phyloP scores from a whole-genome alignment of 2,113 vertebrate genomes.

The Alethe diademata region DNA sequence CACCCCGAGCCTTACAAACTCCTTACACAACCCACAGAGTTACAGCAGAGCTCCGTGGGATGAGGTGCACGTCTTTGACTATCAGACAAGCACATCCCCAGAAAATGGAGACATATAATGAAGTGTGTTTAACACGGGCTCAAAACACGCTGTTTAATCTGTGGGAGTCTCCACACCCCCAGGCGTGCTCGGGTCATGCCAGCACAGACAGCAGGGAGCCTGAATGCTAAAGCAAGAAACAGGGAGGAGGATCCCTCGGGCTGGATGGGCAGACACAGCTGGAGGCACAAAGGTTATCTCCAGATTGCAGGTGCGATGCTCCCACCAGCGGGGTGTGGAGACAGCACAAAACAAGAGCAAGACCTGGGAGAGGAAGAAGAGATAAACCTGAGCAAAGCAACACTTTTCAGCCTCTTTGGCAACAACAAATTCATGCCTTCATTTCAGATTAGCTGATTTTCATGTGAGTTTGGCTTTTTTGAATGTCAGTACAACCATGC shows the following conservation, averaged over 20 bases:
- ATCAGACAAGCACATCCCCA: background rate
- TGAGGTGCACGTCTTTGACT: accelerated
- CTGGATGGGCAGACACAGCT: background rate
- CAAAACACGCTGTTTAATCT: accelerated
- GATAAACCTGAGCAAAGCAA: background rate
- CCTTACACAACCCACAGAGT: background rate
- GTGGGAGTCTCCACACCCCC: background rate
- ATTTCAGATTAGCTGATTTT: background rate
- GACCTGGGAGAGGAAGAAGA: background rate
- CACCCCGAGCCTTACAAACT: background rate
- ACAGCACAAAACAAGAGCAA: accelerated
- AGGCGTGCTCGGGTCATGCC: accelerated
- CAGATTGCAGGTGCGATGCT: background rate
- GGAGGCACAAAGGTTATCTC: background rate
- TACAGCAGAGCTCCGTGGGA: background rate
- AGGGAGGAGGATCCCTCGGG: accelerated
- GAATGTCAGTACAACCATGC: background rate
- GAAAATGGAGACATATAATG: background rate
- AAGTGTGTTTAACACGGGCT: background rate
- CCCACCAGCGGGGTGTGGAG: accelerated
- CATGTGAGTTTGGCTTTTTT: background rate
- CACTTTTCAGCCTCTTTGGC: background rate
- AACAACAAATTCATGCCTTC: background rate
- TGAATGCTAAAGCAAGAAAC: background rate
- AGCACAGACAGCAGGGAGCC: background rate